Percentiles rank a stretch among this genome's conserved stretches.
These are phyloP conservation scores for Sorex maritimensis DNA, from an alignment of 2,797 vertebrate genomes.

Conservation along the genomic window DNA sequence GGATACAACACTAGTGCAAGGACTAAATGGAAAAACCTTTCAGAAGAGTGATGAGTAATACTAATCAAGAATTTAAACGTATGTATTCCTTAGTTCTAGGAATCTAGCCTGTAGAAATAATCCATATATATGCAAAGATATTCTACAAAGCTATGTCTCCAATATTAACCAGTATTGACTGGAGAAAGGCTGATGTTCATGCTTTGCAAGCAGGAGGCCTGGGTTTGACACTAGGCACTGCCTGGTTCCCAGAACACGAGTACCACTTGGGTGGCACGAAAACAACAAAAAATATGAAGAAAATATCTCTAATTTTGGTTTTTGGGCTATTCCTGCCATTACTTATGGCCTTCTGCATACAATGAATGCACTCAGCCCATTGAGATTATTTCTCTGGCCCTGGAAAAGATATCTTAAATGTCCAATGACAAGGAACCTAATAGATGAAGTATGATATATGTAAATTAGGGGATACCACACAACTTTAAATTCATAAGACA, in stretches of 20 bases:
- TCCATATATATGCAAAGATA: neutral
- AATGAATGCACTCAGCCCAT: too few relatives aligned
- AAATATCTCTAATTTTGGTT: too few relatives aligned
- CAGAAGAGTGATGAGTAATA: slow-evolving; percentile 23
- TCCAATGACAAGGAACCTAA: neutral
- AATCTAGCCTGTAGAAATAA: neutral
- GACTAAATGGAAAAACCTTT: neutral
- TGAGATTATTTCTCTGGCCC: too few relatives aligned
- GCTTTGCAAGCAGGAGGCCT: too few relatives aligned
- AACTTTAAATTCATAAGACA: neutral
- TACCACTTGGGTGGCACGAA: too few relatives aligned
- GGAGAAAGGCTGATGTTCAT: neutral
- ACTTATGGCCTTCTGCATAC: too few relatives aligned
- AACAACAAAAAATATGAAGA: too few relatives aligned
- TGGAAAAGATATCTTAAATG: slow-evolving; percentile 34
- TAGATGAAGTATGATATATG: neutral
- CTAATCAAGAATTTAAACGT: slow-evolving; percentile 26
- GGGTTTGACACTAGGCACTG: too few relatives aligned
- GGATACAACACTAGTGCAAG: neutral
- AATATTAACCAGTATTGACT: neutral
- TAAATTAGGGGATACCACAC: neutral
- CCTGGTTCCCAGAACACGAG: too few relatives aligned
- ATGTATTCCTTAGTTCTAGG: slow-evolving; percentile 5
- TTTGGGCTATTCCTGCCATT: too few relatives aligned
- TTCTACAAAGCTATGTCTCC: neutral